A percentile compares a stretch with the other conserved stretches of the same genome.
These are phyloP conservation scores for Boloria euphrosyne DNA, from an alignment of 2,888 invertebrate genomes.

Conservation along the genomic window DNA sequence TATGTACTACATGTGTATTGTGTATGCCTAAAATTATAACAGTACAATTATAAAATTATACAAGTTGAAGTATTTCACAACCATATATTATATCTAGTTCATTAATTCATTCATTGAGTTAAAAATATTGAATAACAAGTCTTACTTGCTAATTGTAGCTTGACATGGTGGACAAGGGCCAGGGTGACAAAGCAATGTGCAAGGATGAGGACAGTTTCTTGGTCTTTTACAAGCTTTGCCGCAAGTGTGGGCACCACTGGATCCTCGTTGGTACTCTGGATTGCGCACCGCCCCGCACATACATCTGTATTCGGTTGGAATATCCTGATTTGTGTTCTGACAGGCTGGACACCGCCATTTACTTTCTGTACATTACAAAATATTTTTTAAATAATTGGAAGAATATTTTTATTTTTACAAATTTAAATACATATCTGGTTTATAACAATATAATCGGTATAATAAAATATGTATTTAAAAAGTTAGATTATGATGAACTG, in stretches of 20 bases:
- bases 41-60: too few species aligned
- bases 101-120: constrained; percentile 51
- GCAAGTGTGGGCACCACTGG: constrained; percentile 93
- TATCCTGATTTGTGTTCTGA: constrained; percentile 88
- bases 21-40: too few species aligned
- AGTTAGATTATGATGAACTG: too few species aligned
- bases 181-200: constrained; percentile 94
- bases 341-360: constrained; percentile 99
- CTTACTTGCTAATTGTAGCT: constrained; percentile 85
- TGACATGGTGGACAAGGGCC: constrained; percentile 96
- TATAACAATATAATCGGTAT: too few species aligned
- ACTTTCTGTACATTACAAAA: constrained; percentile 71
- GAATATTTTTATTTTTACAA: too few species aligned
- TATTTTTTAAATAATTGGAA: neutral
- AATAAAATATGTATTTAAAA: too few species aligned
- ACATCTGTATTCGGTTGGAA: constrained; percentile 92
- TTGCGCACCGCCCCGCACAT: constrained; percentile 92
- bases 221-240: constrained; percentile 91
- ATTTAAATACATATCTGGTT: too few species aligned
- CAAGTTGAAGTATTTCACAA: too few species aligned
- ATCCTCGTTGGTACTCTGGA: constrained; percentile 87
- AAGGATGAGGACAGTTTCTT: constrained; percentile 84
- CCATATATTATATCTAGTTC: too few species aligned
- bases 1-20: too few species aligned
- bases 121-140: constrained; percentile 12